phyloP scores from a whole-genome alignment of 2,888 invertebrate species.

The Siphonodentalium dalli region DNA sequence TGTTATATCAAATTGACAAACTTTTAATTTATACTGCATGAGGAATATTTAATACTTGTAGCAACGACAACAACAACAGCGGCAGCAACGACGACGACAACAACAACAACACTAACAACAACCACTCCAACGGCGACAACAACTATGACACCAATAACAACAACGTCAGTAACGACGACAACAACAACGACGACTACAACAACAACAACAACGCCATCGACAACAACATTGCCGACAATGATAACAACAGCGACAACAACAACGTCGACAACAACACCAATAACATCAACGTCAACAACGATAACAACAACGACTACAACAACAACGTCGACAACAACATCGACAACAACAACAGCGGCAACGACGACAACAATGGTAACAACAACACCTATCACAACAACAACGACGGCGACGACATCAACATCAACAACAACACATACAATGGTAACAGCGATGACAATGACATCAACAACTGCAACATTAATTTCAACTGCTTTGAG shows the following conservation, averaged over 20 bases:
- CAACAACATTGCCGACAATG: conserved; percentile 1
- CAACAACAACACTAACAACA: no score
- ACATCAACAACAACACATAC: conserved; percentile 1
- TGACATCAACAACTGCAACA: background rate
- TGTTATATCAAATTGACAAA: no score
- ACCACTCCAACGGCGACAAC: no score
- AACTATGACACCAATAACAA: no score
- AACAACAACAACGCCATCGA: background rate
- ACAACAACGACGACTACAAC: background rate
- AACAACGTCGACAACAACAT: background rate
- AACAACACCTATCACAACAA: background rate
- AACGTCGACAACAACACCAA: conserved; percentile 8
- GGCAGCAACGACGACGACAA: no score
- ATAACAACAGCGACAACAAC: background rate
- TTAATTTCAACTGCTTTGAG: background rate
- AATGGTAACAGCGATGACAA: background rate
- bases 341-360: background rate
- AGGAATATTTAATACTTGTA: no score
- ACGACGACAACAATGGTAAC: background rate
- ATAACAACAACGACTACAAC: background rate
- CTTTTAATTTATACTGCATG: no score
- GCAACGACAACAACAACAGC: no score
- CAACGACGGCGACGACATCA: background rate
- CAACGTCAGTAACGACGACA: no score
- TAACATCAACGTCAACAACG: conserved; percentile 3